phyloP scores from a whole-genome alignment of 2,888 invertebrate genomes.

The Poecilobothrus nobilitatus region DNA sequence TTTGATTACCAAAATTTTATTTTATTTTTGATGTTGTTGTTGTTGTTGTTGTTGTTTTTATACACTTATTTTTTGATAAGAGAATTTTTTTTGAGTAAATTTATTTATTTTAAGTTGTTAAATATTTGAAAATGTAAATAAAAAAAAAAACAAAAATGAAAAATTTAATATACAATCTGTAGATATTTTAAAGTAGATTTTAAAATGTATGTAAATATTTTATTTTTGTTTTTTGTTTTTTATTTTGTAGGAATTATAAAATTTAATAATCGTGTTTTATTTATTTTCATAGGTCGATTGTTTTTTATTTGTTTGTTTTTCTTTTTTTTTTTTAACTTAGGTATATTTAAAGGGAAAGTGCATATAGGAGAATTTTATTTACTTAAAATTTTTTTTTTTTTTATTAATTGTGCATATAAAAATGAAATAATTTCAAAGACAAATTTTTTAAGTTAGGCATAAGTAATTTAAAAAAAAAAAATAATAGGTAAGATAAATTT shows the following conservation, averaged over 20 bases:
- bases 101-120: not conserved
- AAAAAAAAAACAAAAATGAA: not conserved
- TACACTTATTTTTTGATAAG: not conserved
- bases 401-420: no score
- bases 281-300: no score
- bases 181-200: not conserved
- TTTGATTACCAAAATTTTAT: not conserved
- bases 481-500: no score
- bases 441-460: no score
- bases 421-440: no score
- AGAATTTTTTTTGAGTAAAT: not conserved
- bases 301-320: no score
- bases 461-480: no score
- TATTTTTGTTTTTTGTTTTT: not conserved
- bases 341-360: no score
- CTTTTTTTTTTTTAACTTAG: no score
- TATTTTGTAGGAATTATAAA: not conserved
- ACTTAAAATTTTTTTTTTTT: no score
- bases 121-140: not conserved
- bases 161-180: no score
- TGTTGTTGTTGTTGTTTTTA: not conserved
- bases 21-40: not conserved
- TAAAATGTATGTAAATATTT: not conserved
- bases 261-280: not conserved
- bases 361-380: no score